Evolutionary conservation across 2,888 invertebrate genomes (phyloP), one percentile per base, ranked within the genome.

Genomic region (Neoascia interrupta): DNA sequence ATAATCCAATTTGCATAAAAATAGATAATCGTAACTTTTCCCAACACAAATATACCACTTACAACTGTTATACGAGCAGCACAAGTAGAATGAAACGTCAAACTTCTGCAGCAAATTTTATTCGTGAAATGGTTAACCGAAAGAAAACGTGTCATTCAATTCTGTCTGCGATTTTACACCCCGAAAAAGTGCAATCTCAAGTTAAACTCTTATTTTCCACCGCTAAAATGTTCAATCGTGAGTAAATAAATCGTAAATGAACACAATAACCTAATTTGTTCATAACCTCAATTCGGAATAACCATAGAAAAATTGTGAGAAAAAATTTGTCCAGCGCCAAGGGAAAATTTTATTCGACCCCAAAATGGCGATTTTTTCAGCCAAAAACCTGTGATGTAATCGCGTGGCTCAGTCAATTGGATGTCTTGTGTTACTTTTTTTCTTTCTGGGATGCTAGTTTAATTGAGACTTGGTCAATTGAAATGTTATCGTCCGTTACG

Each of bases 61-160:
- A 1, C 0, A 31, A 79, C 73, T 79, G 72, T 68, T 68, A 79
- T 79, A 79, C 76, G n/a, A 43, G 2, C 36, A 21, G 5, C 8
- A 53, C 56, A 19, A 11, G 10, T 2, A 39, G 26, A n/a, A 23
- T 39, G 28, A 61, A 73, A 73, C 60, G 79, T 79, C 73, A 49
- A 73, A 49, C 47, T 21, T 54, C 45, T 49, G 15, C 13, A 51
- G 18, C 5, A 36, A 56, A 37, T 19, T 54, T 79, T 72, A 72
- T 43, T 79, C 73, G 66, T 73, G 79, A 79, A 68, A 79, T 79
- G 73, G 70, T 72, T 56, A 79, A 79, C 53, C 72, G 41, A 73
- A 73, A 43, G 54, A 61, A 66, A 56, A 73, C 66, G 66, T 79
- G 79, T 79, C 73, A 73, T 61, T 43, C 60, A 41, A 51, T 26